phyloP scores from a whole-genome alignment of 2,113 vertebrate species.

The Psittacula cyanocephala region DNA sequence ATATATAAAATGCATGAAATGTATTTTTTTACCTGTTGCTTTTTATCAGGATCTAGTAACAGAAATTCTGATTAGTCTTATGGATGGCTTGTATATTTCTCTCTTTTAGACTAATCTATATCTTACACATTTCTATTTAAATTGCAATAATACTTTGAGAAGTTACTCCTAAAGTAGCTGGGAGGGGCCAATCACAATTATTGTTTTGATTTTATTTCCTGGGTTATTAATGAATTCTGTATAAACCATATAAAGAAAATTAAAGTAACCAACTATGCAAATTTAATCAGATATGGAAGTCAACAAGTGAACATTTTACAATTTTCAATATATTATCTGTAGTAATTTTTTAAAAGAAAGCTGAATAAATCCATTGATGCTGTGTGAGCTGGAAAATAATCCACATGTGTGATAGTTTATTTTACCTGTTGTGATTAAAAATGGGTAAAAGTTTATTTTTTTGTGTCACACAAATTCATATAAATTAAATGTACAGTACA shows the following conservation, averaged over 20 bases:
- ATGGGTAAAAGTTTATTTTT: background rate
- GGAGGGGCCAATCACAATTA: background rate
- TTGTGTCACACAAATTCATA: background rate
- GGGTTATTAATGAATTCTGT: background rate
- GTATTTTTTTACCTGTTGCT: background rate
- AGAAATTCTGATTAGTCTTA: background rate
- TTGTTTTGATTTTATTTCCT: background rate
- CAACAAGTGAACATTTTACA: background rate
- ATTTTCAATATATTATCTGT: background rate
- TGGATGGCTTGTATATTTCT: background rate
- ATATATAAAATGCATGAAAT: background rate
- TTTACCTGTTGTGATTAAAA: background rate
- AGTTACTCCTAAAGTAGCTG: background rate
- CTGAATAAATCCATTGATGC: background rate
- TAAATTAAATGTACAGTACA: background rate
- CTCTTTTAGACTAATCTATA: background rate
- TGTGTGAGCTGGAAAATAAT: background rate
- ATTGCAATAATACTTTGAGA: conserved; percentile 2
- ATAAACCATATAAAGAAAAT: background rate
- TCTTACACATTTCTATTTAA: background rate
- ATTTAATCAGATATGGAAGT: background rate
- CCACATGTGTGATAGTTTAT: background rate
- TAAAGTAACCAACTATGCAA: background rate
- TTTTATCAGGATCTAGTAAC: background rate
- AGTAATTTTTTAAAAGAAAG: background rate